Base-by-base conservation (phyloP, 2,888 invertebrate species). In the Epirrhoe alternata region DNA sequence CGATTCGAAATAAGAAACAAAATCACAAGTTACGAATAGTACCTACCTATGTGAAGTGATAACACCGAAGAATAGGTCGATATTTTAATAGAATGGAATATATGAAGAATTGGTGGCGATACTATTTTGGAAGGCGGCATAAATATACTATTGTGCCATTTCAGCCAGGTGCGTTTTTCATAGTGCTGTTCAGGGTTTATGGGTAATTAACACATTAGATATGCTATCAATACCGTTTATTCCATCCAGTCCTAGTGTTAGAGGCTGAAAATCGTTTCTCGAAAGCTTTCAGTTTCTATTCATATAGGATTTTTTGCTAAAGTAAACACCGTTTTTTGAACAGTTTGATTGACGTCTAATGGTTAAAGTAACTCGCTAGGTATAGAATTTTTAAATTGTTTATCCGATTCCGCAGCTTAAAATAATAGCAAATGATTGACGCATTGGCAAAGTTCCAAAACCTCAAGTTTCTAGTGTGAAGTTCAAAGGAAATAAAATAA, bases 121-220 rank as follows among this genome's bases (percentile, higher is more conserved):
- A 85, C 35, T 89, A 85, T 73, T 90, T 93, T 75, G 90, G 82
- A 59, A 81, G 79, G 66, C 81, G 80, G n/a, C 85, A 83, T 6
- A 92, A 85, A 76, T 88, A 82, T 74, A 80, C 87, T 16, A 90
- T 90, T 68, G 83, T 93, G 61, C 92, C 92, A 5, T 93, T 90
- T 82, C 84, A 87, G 72, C 93, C 93, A 86, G 91, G 93, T 92
- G 66, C 53, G 61, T 61, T 61, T 52, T 57, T 52, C 8, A 62
- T 51, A 31, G 33, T 42, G 33, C 49, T n/a, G 17, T 45, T 52
- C 17, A 5, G 2, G 31, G 24, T 45, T 60, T 60, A 60, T 51
- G 42, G 35, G 6, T 51, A 52, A 52, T 45, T 14, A 14, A 14
- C 12, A 45, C 14, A 45, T 45, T 45, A 45, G 5, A 7, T 5